Percentiles rank a stretch among this genome's conserved stretches.
These are phyloP conservation scores for Brachionus manjavacas DNA, from an alignment of 1,140 invertebrate species.

Conservation along the genomic window DNA sequence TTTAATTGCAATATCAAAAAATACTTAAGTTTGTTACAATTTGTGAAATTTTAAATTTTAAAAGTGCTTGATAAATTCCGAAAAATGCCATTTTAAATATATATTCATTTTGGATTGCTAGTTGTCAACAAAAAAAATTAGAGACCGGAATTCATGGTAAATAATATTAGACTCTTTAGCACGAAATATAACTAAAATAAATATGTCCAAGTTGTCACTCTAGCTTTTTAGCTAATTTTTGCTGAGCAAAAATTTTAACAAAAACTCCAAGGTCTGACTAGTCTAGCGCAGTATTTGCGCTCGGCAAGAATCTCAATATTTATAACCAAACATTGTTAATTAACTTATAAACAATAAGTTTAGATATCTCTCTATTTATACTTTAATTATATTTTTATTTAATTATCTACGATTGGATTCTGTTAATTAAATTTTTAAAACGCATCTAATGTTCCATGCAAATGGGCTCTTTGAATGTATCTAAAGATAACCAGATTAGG, in stretches of 20 bases:
- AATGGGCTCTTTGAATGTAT: neutral
- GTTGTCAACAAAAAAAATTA: neutral
- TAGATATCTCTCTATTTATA: neutral
- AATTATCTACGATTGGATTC: slow-evolving; percentile 27
- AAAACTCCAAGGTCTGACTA: neutral
- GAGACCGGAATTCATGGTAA: neutral
- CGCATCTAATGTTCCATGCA: slow-evolving; percentile 17
- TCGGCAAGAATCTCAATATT: neutral
- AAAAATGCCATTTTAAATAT: neutral
- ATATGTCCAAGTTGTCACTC: neutral
- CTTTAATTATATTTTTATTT: slow-evolving; percentile 31
- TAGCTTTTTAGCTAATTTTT: neutral
- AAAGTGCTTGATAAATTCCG: neutral
- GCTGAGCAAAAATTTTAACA: neutral
- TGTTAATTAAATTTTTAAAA: slow-evolving; percentile 10
- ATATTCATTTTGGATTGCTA: neutral
- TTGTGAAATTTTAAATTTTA: neutral
- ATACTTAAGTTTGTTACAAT: neutral
- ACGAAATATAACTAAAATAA: neutral
- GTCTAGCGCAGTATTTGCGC: neutral
- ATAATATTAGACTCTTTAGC: neutral
- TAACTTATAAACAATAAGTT: slow-evolving; percentile 19
- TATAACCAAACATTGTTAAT: slow-evolving; percentile 28
- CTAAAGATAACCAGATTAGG: neutral
- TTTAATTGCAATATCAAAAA: neutral